Base-by-base conservation (phyloP, 2,113 vertebrate species). In the Perca fluviatilis region DNA sequence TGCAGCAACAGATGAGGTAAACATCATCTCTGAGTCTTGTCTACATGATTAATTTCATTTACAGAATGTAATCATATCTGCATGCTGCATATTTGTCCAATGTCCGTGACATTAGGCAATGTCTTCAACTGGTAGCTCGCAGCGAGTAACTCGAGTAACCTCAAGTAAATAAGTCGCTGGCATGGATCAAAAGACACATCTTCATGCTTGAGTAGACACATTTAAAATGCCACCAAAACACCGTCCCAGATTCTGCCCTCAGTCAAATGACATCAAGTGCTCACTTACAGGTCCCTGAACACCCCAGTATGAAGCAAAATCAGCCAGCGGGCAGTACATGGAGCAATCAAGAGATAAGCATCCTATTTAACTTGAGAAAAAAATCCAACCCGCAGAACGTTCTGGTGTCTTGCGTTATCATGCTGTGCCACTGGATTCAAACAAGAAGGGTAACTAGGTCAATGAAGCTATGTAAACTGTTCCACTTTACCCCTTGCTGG, bases 221-320 rank as follows among this genome's bases (percentile, higher is more conserved):
- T 94, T 93, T 93, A 94, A 94, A 92, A 94, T 92, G 93, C 89
- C 90, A 92, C 92, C 91, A 89, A 92, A 93, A 91, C 90, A 91
- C 86, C 86, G 90, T 92, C 88, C 92, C 88, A 93, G 90, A 92
- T 89, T 93, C 88, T 86, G 89, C 91, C 91, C 91, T 88, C 89
- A 88, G 91, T 93, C 86, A 90, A 92, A 91, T 87, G 88, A 91
- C 91, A 93, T 89, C 75, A 81, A 90, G 92, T 88, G 88, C 68
- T 92, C 90, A 87, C 90, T 94, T 92, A 92, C 91, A 93, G 91
- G 93, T 94, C 92, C 90, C 92, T 83, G 89, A 94, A 93, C 74
- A 79, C 84, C 86, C 67, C 91, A 79, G 89, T 91, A 92, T 85
- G 86, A 86, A 92, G 86, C 62, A 6, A 84, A 90, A 83, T 73